Base-by-base conservation (phyloP, 2,888 invertebrate genomes). In the Ditylenchus weischeri region DNA sequence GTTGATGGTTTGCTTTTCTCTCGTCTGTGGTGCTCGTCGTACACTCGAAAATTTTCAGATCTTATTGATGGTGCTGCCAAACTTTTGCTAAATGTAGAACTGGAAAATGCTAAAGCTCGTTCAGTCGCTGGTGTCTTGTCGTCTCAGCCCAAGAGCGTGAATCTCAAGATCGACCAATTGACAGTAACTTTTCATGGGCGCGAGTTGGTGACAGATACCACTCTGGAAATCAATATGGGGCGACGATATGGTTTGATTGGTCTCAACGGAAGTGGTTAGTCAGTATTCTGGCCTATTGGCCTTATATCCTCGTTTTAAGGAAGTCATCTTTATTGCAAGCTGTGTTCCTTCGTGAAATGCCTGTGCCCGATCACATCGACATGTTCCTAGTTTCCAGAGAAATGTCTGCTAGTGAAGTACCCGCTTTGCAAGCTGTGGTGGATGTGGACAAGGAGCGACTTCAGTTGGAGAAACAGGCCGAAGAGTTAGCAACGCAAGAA, bases 181-280 rank as follows among this genome's bases (percentile, higher is more conserved):
- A 93, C 95, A 47, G 91, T 99, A 77, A 95, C 94, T 58, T 99
- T 98, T 86, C 95, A 96, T 83, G 98, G 98, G 70, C 89, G 90
- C 80, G 98, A 98, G 38, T 11, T 38, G 11, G 88, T 99, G 65
- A 91, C 91, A 83, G 98, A 99, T 84, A 93, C 96, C 1, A 89
- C 91, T 85, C 87, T 98, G 43, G 98, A 98, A 86, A 88, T 99
- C 85, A 99, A 96, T 86, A 93, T 93, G 84, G 95, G 96, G 0
- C 88, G 95, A 74, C 88, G 95, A 78, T 99, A 99, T 84, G 98
- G 96, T 76, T 87, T 98, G 15, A 89, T 98, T 77, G 98, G 98
- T 64, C 87, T 92, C n/a, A 98, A 98, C 85, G 98, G 98, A 76
- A 91, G 92, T 84, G 96, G 96, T 87, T 85, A 81, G 88, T 75